Evolutionary conservation across 2,113 vertebrate genomes (phyloP).

Genomic region (Leuciscus idus): DNA sequence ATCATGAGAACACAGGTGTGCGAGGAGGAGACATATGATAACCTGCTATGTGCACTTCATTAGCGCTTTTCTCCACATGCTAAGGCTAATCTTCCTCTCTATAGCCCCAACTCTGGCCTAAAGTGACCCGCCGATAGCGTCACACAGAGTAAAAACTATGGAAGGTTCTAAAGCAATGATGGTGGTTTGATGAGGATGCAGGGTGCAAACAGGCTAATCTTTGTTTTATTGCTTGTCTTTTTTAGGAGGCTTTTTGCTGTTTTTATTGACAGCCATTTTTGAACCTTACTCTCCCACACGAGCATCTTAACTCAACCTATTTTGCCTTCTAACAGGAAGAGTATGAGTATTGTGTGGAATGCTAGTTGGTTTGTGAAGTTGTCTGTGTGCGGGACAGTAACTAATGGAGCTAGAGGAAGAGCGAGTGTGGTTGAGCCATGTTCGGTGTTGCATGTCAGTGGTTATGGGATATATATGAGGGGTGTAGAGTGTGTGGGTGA

Average conservation of each 20-base stretch:
- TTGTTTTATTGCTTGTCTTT: slow-evolving; percentile 21
- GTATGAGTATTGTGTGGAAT: background rate
- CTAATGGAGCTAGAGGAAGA: background rate
- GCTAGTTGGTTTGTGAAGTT: background rate
- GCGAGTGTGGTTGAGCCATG: background rate
- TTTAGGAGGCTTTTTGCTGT: background rate
- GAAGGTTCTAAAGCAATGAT: background rate
- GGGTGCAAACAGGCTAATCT: slow-evolving; percentile 5
- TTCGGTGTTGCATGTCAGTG: slow-evolving; percentile 9
- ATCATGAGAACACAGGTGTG: slow-evolving; percentile 69
- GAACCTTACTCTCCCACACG: background rate
- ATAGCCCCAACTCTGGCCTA: background rate
- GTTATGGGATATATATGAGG: background rate
- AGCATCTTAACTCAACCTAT: background rate
- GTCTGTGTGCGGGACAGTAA: background rate
- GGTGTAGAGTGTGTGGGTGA: background rate
- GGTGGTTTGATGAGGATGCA: background rate
- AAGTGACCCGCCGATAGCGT: background rate
- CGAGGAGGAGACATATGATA: slow-evolving; percentile 56
- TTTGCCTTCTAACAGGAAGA: background rate
- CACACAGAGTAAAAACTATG: background rate
- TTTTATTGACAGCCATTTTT: background rate
- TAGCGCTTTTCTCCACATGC: slow-evolving; percentile 54
- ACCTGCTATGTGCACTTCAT: slow-evolving; percentile 60
- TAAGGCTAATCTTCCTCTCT: slow-evolving; percentile 27